Evolutionary conservation across 2,888 invertebrate genomes (phyloP).

Genomic region (Vanessa cardui): DNA sequence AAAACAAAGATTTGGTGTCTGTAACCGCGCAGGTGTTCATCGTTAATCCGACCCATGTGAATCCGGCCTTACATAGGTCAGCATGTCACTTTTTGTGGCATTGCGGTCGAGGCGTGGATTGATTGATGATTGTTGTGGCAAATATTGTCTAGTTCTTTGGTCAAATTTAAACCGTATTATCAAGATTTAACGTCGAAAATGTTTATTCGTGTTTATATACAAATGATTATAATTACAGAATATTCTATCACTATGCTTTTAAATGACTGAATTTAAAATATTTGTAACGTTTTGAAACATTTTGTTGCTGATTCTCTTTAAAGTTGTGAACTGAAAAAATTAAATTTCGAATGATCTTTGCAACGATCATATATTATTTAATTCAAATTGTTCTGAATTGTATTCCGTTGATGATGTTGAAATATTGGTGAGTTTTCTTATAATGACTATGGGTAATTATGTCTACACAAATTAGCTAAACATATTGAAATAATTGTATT

Average conservation of each 20-base stretch:
- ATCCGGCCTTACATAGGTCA: constrained; percentile 22
- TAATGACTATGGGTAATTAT: too few species aligned
- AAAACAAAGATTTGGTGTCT: too few species aligned
- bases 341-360: too few species aligned
- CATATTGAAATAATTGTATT: too few species aligned
- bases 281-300: neutral
- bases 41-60: constrained; percentile 11
- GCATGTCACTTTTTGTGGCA: constrained; percentile 34
- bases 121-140: constrained; percentile 38
- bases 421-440: too few species aligned
- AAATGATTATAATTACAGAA: neutral
- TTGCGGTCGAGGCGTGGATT: constrained; percentile 24
- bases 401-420: too few species aligned
- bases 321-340: too few species aligned
- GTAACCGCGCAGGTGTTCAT: too few species aligned
- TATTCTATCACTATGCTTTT: neutral
- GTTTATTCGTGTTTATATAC: neutral
- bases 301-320: too few species aligned
- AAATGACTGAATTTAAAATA: neutral
- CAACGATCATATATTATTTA: neutral
- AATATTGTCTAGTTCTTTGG: constrained; percentile 24
- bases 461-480: too few species aligned
- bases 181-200: neutral
- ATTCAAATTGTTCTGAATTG: too few species aligned
- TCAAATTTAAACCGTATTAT: constrained; percentile 15